Evolutionary conservation across 1,140 invertebrate genomes (phyloP), one percentile per base, ranked within the genome.

Genomic region (Drosophila navojoa): DNA sequence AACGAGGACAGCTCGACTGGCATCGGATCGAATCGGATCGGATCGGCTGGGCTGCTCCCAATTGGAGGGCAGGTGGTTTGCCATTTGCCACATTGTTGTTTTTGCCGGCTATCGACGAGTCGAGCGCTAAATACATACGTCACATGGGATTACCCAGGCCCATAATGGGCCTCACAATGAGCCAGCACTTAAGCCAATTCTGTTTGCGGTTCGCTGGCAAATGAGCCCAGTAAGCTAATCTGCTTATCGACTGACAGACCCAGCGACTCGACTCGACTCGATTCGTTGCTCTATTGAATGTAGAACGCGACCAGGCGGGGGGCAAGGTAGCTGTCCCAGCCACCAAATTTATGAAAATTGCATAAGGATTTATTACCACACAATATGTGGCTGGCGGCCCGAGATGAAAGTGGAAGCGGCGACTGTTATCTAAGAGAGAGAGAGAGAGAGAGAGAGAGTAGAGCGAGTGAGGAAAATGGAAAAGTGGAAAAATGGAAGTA

Each of bases 161-260:
- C 54, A 71, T 55, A 71, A 72, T 68, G 47, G 49, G 64, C 25
- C 70, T 60, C 63, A 67, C 70, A 72, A 72, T 72, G 70, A 68
- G 70, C 47, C 55, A 72, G 49, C 70, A 68, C 64, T 72, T 72
- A 72, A 72, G 70, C 70, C 70, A 72, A 72, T 72, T 72, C 64
- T 55, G 70, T 72, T 72, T 68, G 70, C 63, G 70, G 64, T 73
- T 62, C 57, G 50, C 64, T 73, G 64, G 40, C 64, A 73, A 73
- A 73, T 73, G 71, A 73, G 71, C 52, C 50, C 64, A 73, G 64
- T 73, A 57, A 73, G 64, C 66, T 73, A 73, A 73, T 73, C 71
- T 69, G 71, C 71, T 69, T 73, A 73, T 73, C 66, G 71, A 73
- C 70, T 67, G 15, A 29, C 54, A 15, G 25, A 6, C 25, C 11